phyloP scores from a whole-genome alignment of 2,113 vertebrate species.

The Neomonachus schauinslandi region DNA sequence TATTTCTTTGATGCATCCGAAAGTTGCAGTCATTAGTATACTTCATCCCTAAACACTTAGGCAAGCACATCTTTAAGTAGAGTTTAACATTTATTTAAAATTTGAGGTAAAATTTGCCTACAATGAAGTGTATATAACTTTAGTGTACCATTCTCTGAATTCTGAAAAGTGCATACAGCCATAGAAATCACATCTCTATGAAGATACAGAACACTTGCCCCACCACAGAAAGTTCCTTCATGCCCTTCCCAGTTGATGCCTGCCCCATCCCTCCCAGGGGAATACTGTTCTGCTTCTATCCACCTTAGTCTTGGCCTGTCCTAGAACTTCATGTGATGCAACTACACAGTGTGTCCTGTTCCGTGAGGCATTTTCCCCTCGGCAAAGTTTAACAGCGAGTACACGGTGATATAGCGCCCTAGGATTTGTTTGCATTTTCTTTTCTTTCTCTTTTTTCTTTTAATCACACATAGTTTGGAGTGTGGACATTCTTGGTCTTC shows the following conservation, averaged over 20 bases:
- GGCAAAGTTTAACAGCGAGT: not conserved
- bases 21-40: not conserved
- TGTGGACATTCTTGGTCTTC: not conserved
- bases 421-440: not conserved
- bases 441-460: no score
- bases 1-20: not conserved
- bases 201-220: not conserved
- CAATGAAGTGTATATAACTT: not conserved
- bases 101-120: not conserved
- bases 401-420: rapidly evolving
- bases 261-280: not conserved
- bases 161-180: not conserved
- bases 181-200: not conserved
- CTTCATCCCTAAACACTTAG: not conserved
- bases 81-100: not conserved
- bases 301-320: not conserved
- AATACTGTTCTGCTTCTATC: not conserved
- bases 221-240: no score
- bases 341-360: rapidly evolving
- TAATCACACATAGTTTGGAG: not conserved
- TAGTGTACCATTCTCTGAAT: not conserved
- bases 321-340: not conserved
- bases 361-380: not conserved
- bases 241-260: no score
- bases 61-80: not conserved